These are phyloP conservation scores for Sardina pilchardus DNA, from an alignment of 2,113 vertebrate genomes.

Conservation along the genomic window DNA sequence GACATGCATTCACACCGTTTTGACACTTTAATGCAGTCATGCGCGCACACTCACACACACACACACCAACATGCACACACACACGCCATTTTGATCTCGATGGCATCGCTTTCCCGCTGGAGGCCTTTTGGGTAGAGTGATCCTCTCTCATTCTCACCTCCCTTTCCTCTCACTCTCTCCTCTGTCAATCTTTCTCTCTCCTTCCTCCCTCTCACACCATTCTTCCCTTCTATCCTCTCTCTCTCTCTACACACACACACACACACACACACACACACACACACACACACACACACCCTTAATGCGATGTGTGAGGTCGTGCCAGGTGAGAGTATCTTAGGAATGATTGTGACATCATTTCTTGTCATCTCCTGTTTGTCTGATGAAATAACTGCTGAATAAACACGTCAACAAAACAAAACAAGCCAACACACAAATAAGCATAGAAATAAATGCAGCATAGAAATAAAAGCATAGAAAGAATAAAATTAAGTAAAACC, in stretches of 20 bases:
- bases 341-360: not conserved
- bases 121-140: constrained; percentile 1
- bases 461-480: too few species aligned
- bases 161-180: not conserved
- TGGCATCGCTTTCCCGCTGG: constrained; percentile 23
- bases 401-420: too few species aligned
- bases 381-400: too few species aligned
- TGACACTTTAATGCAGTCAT: constrained; percentile 1
- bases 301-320: constrained; percentile 26
- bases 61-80: not conserved
- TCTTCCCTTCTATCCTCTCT: too few species aligned
- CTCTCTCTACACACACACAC: not conserved
- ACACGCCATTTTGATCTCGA: not conserved
- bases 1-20: constrained; percentile 25
- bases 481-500: too few species aligned
- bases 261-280: not conserved
- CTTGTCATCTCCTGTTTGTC: too few species aligned
- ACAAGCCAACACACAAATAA: too few species aligned
- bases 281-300: not conserved
- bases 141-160: constrained; percentile 11
- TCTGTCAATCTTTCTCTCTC: not conserved
- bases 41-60: not conserved
- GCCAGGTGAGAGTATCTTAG: constrained; percentile 30
- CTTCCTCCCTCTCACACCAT: too few species aligned
- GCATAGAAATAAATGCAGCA: too few species aligned